These are phyloP conservation scores for Linurgus olivaceus DNA, from an alignment of 2,797 vertebrate species.

Conservation along the genomic window DNA sequence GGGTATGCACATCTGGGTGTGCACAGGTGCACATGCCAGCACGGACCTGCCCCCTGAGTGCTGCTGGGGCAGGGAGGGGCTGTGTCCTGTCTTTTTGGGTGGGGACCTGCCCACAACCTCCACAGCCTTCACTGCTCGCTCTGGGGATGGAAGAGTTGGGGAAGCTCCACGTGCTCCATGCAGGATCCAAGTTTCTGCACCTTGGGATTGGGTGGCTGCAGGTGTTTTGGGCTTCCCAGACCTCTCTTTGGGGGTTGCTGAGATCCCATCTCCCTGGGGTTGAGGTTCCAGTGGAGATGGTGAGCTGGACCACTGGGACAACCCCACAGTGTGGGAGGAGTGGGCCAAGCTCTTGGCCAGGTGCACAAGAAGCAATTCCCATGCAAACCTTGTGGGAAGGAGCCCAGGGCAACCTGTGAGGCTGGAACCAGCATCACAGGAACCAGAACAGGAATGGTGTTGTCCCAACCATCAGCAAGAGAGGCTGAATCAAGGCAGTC, in stretches of 20 bases:
- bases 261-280: not conserved
- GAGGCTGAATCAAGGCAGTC: not conserved
- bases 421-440: not conserved
- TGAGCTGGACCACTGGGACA: not conserved
- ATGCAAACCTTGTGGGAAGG: not conserved
- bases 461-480: not conserved
- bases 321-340: not conserved
- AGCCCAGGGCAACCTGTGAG: not conserved
- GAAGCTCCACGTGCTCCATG: fast-evolving
- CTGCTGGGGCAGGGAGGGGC: not conserved
- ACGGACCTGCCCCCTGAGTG: not conserved
- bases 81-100: not conserved
- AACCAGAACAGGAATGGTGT: not conserved
- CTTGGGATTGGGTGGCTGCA: fast-evolving
- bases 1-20: not conserved
- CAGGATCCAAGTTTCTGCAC: not conserved
- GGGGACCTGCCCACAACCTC: not conserved
- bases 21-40: not conserved
- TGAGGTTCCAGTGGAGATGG: not conserved
- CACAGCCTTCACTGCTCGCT: not conserved
- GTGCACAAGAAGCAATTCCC: not conserved
- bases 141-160: not conserved
- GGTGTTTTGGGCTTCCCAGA: not conserved
- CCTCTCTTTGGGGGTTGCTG: not conserved
- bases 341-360: not conserved